phyloP scores from a whole-genome alignment of 1,140 invertebrate species.

The Schlechtendalia chinensis region DNA sequence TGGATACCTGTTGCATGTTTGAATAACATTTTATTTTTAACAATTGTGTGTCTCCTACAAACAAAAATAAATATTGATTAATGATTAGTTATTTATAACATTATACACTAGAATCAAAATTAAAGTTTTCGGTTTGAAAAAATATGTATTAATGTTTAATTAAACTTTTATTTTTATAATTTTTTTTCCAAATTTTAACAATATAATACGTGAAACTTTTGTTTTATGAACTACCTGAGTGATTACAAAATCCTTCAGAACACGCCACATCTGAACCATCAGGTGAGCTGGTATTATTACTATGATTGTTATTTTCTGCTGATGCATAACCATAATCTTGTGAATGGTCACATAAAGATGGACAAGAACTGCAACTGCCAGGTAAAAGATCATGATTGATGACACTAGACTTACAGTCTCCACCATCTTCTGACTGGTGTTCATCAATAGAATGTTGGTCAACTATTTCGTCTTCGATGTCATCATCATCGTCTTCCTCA shows the following conservation, averaged over 20 bases:
- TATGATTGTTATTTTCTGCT: constrained; percentile 67
- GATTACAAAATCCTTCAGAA: constrained; percentile 78
- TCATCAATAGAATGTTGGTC: constrained; percentile 27
- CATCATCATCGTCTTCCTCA: constrained; percentile 21
- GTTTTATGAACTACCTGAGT: constrained; percentile 62
- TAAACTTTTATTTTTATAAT: too few species aligned
- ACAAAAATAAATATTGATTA: too few species aligned
- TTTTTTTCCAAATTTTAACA: too few species aligned
- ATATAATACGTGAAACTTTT: too few species aligned
- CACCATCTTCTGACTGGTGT: constrained; percentile 31
- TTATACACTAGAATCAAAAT: too few species aligned
- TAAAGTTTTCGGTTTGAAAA: too few species aligned
- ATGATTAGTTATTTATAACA: too few species aligned
- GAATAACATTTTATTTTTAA: constrained; percentile 29
- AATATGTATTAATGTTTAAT: too few species aligned
- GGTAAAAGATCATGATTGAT: constrained; percentile 46
- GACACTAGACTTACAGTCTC: constrained; percentile 25
- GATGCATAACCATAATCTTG: constrained; percentile 83
- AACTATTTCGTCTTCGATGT: constrained; percentile 26
- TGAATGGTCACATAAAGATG: constrained; percentile 67
- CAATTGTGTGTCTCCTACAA: background rate
- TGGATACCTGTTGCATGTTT: background rate
- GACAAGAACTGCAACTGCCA: constrained; percentile 35
- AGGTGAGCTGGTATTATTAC: constrained; percentile 64
- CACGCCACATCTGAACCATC: constrained; percentile 83